Percentiles rank a stretch among this genome's conserved stretches.
Evolutionary conservation across 1,140 invertebrate species (phyloP).

Genomic region (Calephelis virginiensis): DNA sequence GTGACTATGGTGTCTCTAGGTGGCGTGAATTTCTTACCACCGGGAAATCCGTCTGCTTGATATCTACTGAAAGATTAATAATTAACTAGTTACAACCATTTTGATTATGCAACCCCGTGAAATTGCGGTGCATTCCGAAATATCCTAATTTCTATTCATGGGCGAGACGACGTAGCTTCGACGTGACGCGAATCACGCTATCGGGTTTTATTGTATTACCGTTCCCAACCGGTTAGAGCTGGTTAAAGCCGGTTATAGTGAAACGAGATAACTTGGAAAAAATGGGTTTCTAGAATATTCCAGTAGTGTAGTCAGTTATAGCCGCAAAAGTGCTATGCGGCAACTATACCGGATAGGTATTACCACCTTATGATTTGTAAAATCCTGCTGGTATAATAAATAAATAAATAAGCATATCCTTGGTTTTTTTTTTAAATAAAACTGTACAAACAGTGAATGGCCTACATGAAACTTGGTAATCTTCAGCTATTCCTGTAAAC

Average conservation of each 20-base stretch:
- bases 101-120: constrained; percentile 27
- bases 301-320: neutral
- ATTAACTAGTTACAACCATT: constrained; percentile 17
- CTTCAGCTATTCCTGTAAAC: too few species aligned
- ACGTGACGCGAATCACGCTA: constrained; percentile 11
- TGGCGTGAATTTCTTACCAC: neutral
- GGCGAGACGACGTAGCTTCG: constrained; percentile 8
- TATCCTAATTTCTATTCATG: constrained; percentile 37
- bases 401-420: too few species aligned
- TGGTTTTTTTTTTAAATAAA: too few species aligned
- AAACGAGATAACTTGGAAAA: neutral
- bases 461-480: too few species aligned
- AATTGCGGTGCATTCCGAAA: constrained; percentile 36
- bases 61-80: neutral
- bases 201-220: constrained; percentile 12
- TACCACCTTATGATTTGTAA: too few species aligned
- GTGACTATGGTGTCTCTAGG: too few species aligned
- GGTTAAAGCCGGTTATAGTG: neutral
- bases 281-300: neutral
- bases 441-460: too few species aligned
- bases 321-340: too few species aligned
- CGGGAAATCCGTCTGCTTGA: too few species aligned
- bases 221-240: neutral
- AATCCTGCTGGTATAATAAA: too few species aligned
- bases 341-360: too few species aligned